Conservation (phyloP, 92 coral and sea anemone species). For the Meandrina meandrites region DNA sequence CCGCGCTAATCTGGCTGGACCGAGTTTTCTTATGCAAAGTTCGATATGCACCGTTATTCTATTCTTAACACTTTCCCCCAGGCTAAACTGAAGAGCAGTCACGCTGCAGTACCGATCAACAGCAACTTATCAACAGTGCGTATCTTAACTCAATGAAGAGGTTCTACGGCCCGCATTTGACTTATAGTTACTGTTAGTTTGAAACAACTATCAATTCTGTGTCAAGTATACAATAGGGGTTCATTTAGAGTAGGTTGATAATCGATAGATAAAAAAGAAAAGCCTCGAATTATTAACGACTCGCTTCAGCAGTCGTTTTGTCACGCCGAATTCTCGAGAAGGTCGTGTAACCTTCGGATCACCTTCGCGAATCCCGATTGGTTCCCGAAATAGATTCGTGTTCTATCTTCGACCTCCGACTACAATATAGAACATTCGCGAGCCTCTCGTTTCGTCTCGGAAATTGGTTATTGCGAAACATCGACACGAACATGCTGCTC, state of each 20-base stretch:
- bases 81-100: slow-evolving; percentile 36
- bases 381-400: slow-evolving; percentile 23
- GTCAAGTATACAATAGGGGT: slow-evolving; percentile 21
- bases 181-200: slow-evolving; percentile 22
- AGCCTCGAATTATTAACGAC: slow-evolving; percentile 18
- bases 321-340: slow-evolving; percentile 41
- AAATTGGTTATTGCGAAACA: slow-evolving; percentile 35
- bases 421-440: slow-evolving; percentile 37
- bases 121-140: slow-evolving; percentile 17
- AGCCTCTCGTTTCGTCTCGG: slow-evolving; percentile 33
- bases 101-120: slow-evolving; percentile 34
- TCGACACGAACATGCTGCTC: slow-evolving; percentile 27
- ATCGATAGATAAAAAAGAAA: slow-evolving; percentile 20
- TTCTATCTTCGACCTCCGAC: slow-evolving; percentile 32
- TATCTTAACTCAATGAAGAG: slow-evolving; percentile 22
- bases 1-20: slow-evolving; percentile 4
- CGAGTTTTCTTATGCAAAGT: slow-evolving; percentile 52
- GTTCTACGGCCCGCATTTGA: slow-evolving; percentile 11
- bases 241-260: slow-evolving; percentile 2
- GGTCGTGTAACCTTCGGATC: slow-evolving; percentile 38
- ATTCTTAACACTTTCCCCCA: slow-evolving; percentile 33
- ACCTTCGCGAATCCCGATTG: slow-evolving; percentile 35
- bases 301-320: slow-evolving; percentile 31
- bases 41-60: slow-evolving; percentile 26
- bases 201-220: slow-evolving; percentile 20